Conservation (phyloP, 2,797 vertebrate genomes). For the Onychomys torridus region DNA sequence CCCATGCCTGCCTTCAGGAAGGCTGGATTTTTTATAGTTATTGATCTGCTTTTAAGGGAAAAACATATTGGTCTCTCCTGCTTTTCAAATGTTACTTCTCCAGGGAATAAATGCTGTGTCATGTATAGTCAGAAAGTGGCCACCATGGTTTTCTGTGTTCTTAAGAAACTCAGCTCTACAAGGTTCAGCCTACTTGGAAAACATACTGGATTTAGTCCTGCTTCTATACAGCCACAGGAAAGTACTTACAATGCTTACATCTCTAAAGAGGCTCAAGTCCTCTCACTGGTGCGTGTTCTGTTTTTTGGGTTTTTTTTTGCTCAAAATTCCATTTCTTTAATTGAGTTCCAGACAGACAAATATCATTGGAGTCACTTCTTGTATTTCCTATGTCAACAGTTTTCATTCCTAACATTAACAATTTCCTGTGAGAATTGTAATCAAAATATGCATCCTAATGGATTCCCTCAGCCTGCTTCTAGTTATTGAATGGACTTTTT, state of each 20-base stretch:
- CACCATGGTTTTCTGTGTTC: not conserved
- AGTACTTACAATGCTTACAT: not conserved
- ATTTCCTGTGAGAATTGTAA: conserved; percentile 61
- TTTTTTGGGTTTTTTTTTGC: conserved; percentile 38
- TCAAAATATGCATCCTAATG: conserved; percentile 25
- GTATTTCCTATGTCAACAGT: conserved; percentile 33
- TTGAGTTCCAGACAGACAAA: conserved; percentile 33
- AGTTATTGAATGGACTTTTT: conserved; percentile 27
- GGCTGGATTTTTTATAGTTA: not conserved
- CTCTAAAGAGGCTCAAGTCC: not conserved
- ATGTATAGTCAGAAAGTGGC: not conserved
- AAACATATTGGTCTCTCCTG: not conserved
- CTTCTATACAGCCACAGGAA: not conserved
- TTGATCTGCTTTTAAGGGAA: not conserved
- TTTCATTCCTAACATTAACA: conserved; percentile 46
- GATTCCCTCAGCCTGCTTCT: conserved; percentile 30
- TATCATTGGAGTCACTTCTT: not conserved
- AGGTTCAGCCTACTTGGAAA: not conserved
- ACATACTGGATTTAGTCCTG: not conserved
- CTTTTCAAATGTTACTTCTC: not conserved
- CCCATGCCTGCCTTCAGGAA: not conserved
- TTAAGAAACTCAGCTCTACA: not conserved
- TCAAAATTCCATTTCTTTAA: conserved; percentile 25
- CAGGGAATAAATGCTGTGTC: not conserved
- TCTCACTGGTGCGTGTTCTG: not conserved